These are phyloP conservation scores for Alsophila aescularia DNA, from an alignment of 2,888 invertebrate genomes.

Conservation along the genomic window DNA sequence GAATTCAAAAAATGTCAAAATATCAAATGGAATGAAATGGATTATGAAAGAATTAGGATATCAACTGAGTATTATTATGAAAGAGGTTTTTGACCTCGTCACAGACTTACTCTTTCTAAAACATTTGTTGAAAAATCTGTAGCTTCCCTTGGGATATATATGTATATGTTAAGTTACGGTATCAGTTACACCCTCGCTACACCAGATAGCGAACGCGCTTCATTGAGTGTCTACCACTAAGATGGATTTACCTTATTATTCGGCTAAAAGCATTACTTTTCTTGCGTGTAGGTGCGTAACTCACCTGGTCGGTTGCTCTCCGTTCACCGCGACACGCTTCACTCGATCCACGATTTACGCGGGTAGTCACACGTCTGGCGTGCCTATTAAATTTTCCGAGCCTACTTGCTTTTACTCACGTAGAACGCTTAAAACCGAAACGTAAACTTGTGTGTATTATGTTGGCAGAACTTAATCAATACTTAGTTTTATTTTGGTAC, in stretches of 20 bases:
- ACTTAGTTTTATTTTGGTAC: too few species aligned
- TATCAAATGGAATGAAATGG: too few species aligned
- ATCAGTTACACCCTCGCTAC: too few species aligned
- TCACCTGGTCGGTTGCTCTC: slow-evolving; percentile 27
- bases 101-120: too few species aligned
- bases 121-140: too few species aligned
- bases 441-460: slow-evolving; percentile 15
- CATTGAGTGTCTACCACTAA: slow-evolving; percentile 32
- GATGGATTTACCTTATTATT: slow-evolving; percentile 33
- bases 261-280: slow-evolving; percentile 39
- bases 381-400: slow-evolving; percentile 32
- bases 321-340: slow-evolving; percentile 37
- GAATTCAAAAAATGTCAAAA: too few species aligned
- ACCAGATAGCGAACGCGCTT: slow-evolving; percentile 8
- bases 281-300: slow-evolving; percentile 32
- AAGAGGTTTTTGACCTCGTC: too few species aligned
- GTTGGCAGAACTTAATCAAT: not conserved
- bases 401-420: slow-evolving; percentile 24
- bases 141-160: too few species aligned
- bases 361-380: slow-evolving; percentile 34
- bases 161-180: too few species aligned
- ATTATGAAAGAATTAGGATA: too few species aligned
- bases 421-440: slow-evolving; percentile 5
- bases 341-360: slow-evolving; percentile 36
- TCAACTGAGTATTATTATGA: too few species aligned